Evolutionary conservation across 2,113 vertebrate species (phyloP).

Genomic region (Myrmophylax atrothorax): DNA sequence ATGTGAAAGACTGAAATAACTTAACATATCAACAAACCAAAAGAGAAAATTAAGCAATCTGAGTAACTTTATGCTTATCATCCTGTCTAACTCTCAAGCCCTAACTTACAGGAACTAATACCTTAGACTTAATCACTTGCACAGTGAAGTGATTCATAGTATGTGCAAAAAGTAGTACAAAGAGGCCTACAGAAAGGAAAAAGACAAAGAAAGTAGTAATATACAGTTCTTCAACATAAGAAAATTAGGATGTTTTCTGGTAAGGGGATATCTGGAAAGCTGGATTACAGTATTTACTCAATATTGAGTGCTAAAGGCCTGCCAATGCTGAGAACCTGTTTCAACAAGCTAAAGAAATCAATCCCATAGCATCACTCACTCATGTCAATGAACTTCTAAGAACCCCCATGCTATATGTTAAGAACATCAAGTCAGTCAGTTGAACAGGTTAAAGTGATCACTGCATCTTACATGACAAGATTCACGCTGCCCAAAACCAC

Average conservation of each 20-base stretch:
- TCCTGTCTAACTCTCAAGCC: neutral
- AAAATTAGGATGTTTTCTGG: neutral
- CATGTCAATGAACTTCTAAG: neutral
- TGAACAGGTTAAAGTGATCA: neutral
- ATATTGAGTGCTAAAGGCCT: neutral
- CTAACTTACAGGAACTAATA: neutral
- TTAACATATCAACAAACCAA: neutral
- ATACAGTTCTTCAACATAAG: neutral
- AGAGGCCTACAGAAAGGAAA: neutral
- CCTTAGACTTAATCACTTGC: neutral
- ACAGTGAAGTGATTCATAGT: neutral
- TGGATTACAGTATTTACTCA: neutral
- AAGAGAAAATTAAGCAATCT: neutral
- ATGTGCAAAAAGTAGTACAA: neutral
- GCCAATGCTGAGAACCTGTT: neutral
- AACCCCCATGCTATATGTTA: neutral
- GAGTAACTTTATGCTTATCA: neutral
- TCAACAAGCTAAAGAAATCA: neutral
- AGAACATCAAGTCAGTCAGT: neutral
- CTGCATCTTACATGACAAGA: neutral
- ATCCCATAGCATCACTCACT: neutral
- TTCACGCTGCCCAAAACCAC: neutral
- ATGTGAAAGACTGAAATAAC: neutral
- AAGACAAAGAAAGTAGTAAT: neutral
- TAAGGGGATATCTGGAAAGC: neutral